Evolutionary conservation across 2,888 invertebrate species (phyloP).

Genomic region (Troglohyphantes excavatus): DNA sequence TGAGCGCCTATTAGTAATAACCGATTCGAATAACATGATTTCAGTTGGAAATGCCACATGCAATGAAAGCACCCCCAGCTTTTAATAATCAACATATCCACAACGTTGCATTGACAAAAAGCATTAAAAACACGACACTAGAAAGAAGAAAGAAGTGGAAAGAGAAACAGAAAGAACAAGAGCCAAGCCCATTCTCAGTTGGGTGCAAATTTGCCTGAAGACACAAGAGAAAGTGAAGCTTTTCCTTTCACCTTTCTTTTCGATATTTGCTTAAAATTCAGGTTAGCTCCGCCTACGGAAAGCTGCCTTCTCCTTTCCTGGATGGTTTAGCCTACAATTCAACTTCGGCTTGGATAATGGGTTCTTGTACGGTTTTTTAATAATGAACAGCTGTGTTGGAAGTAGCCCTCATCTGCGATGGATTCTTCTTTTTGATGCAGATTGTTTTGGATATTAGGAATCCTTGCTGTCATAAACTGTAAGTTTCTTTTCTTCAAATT

Average conservation of each 20-base stretch:
- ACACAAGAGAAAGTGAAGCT: constrained; percentile 54
- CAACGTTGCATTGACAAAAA: not conserved
- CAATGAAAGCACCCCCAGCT: no score
- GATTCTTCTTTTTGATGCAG: no score
- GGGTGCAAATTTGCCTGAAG: constrained; percentile 60
- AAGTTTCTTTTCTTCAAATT: no score
- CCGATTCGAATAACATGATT: no score
- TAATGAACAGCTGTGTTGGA: constrained; percentile 13
- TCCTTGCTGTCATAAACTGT: no score
- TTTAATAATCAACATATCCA: constrained; percentile 31
- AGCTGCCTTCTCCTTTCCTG: constrained; percentile 56
- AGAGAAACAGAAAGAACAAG: constrained; percentile 16
- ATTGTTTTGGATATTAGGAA: no score
- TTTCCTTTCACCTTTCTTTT: constrained; percentile 23
- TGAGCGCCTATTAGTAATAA: no score
- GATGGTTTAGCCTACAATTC: constrained; percentile 48
- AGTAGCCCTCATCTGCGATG: no score
- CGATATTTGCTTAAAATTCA: constrained; percentile 66
- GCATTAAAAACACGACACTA: constrained; percentile 20
- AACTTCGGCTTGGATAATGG: not conserved
- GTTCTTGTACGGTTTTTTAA: not conserved
- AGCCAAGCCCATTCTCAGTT: constrained; percentile 21
- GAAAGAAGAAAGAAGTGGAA: constrained; percentile 7
- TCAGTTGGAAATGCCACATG: no score
- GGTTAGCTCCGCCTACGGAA: constrained; percentile 65